Evolutionary conservation across 30 jellyfish, hydroid and myxozoan species (phyloP), one percentile per base, ranked within the genome.

Genomic region (Cassiopea xamachana): DNA sequence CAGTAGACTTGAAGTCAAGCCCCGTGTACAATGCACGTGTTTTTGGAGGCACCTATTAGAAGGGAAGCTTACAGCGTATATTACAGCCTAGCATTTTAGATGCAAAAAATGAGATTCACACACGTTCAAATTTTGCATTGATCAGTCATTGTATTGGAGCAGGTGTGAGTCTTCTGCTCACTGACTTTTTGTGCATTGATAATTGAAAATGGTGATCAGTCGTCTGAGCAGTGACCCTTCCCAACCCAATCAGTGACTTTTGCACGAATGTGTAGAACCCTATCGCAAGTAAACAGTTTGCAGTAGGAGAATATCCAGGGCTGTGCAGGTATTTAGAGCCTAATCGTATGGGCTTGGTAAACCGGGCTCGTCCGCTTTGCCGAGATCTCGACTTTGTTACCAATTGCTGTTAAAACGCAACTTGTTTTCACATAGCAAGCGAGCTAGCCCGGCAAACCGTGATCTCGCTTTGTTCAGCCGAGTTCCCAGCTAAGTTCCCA

Each of bases 221-320:
- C 69, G 64, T 70, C 79, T 15, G 89, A 13, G 76, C 80, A 61
- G 8, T 70, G 77, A 80, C 76, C 89, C 79, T 44, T 80, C n/a
- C 8, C 89, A 70, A 62, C 89, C 48, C 47, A 39, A 50, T 18
- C 69, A 68, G 1, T 80, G 89, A 80, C 80, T 80, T 80, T 62
- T 80, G 89, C 89, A 60, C 89, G 89, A 80, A 59, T 80, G 89
- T 80, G 89, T 55, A 71, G 80, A 80, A 46, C 16, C 15, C 61
- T 62, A 50, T 2, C 39, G 17, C 45, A 79, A n/a, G n/a, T 6
- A 4, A 9, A 5, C 43, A 27, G 74, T 27, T 9, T 13, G 43
- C 2, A 17, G 2, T 64, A 14, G 0, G 74, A 14, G 74, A 7
- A 5, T 64, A 64, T 17, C 74, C 43, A 64, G 74, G 74, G 15